Base-by-base conservation (phyloP, 2,113 vertebrate genomes). In the Opisthocomus hoazin region DNA sequence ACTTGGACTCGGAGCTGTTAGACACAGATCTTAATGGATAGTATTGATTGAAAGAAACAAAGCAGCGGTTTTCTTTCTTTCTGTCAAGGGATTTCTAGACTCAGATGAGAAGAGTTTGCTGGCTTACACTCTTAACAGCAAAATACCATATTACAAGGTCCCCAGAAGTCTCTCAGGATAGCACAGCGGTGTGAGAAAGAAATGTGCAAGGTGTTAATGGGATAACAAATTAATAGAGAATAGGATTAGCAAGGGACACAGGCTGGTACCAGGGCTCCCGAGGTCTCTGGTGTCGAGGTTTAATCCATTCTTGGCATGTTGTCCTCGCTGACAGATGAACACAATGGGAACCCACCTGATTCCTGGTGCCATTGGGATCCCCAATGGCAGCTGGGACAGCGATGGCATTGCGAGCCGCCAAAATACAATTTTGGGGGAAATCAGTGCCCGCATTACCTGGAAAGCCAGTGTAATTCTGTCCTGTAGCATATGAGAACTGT, bases 21-120 rank as follows among this genome's bases (percentile, higher is more conserved):
- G 95, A 96, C 96, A 96, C 73, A 69, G 95, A 90, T 82, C 94
- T 94, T 96, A 96, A 97, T 97, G 94, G 95, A 94, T 96, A 92
- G 90, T 96, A 97, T 97, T 95, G 97, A 96, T 94, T 94, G 93
- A 94, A 85, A 93, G 97, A 94, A 97, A 94, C 86, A 97, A 95
- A 97, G 93, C 95, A 92, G 86, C 37, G 4, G 78, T 93, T 96
- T 90, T 91, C 89, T 74, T 73, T 57, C 77, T 79, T 87, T 94
- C 63, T 82, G 6, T 78, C 89, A 64, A 80, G 94, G 92, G 90
- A 95, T 87, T 96, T 96, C 89, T 37, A 53, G 56, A 61, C 77
- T 89, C 48, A 64, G 88, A 96, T 76, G 95, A 96, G 95, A 87
- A 63, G 66, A 81, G 77, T 75, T 96, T 17, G 22, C 85, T 75